Evolutionary conservation across 2,113 vertebrate genomes (phyloP), one percentile per base, ranked within the genome.

Genomic region (Synodontis membranacea): DNA sequence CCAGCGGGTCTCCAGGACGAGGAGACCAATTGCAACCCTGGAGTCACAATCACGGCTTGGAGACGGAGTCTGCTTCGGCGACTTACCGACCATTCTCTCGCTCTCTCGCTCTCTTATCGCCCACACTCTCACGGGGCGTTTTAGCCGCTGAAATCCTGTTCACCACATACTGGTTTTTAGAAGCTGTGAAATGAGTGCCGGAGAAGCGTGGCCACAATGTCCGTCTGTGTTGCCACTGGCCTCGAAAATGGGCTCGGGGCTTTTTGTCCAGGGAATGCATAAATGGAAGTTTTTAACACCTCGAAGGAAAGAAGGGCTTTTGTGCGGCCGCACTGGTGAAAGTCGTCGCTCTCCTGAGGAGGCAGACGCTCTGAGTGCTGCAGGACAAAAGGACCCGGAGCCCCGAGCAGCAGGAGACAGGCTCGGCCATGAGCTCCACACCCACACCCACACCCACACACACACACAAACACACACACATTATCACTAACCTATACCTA

Each of bases 261-360:
- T 89, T 83, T 91, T 94, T 94, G 94, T 95, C 94, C 92, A 91
- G 94, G 93, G 94, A 95, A 95, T 54, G 94, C 93, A 95, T 95
- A 95, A 95, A 96, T 95, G 94, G 95, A 95, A 92, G 94, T 95
- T 96, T 96, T 95, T 95, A 96, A 95, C 95, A 96, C 95, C 94
- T 96, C 93, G 95, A 95, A 95, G 93, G 93, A 95, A 90, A 93
- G 92, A 92, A 90, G 92, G 93, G 93, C 91, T 94, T 95, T 96
- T 95, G 94, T 95, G 93, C 93, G 93, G 91, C 92, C 92, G 92
- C 92, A 94, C 93, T 93, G 92, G 94, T 93, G 93, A 92, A 93
- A 93, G 88, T 92, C 93, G 93, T 89, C 92, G 91, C 92, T 96
- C 95, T 95, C 95, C 91, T 80, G 93, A 95, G 95, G 93, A 94